These are phyloP conservation scores for Chaetogeoica ovagalla DNA, from an alignment of 2,888 invertebrate genomes.

Conservation along the genomic window DNA sequence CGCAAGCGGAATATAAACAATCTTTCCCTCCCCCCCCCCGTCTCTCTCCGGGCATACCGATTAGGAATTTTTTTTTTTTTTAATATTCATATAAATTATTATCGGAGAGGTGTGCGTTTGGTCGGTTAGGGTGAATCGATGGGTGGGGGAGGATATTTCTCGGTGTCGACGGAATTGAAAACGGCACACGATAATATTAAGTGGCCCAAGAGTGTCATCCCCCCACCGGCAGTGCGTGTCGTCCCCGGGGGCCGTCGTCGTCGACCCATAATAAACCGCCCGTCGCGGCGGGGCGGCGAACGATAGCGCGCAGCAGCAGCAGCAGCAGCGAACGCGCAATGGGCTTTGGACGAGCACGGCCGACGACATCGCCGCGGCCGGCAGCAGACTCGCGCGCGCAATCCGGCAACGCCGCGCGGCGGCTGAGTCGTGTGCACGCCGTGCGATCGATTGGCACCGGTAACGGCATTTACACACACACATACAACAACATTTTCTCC, in stretches of 20 bases:
- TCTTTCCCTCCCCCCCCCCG: no score
- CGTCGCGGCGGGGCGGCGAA: constrained; percentile 12
- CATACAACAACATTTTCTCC: constrained; percentile 22
- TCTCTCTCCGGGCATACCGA: no score
- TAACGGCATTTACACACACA: constrained; percentile 36
- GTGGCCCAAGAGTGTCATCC: constrained; percentile 43
- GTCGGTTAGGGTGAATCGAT: no score
- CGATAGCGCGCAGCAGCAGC: background rate
- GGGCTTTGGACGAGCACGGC: no score
- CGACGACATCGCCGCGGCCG: constrained; percentile 13
- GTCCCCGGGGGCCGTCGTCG: constrained; percentile 29
- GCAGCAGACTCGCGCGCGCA: constrained; percentile 43
- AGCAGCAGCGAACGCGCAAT: no score
- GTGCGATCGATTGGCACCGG: constrained; percentile 50
- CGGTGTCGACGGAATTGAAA: constrained; percentile 51
- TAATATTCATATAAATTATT: constrained; percentile 35
- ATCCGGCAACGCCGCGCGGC: constrained; percentile 43
- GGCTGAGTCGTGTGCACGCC: constrained; percentile 39
- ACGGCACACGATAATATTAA: constrained; percentile 39
- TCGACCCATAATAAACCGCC: constrained; percentile 32
- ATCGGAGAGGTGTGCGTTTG: background rate
- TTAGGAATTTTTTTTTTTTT: background rate
- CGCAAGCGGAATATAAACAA: no score
- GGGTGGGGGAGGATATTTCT: background rate
- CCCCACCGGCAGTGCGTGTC: background rate